Evolutionary conservation across 2,113 vertebrate genomes (phyloP), one percentile per base, ranked within the genome.

Genomic region (Larimichthys crocea): DNA sequence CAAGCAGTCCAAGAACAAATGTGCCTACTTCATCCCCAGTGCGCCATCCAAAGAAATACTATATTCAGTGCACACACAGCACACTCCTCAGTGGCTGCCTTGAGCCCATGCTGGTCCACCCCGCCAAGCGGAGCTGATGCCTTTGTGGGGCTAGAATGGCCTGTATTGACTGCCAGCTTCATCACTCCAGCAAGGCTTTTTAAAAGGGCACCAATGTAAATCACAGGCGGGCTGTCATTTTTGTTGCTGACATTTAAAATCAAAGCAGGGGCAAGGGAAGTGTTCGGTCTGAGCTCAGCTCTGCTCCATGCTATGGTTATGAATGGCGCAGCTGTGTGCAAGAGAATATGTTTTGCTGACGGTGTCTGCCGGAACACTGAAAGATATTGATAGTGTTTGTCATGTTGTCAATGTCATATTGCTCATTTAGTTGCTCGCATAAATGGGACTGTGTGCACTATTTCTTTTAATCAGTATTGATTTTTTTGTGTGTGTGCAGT

Each of bases 161-260:
- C 69, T 79, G 76, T 35, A 80, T 74, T 57, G 80, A 89, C 83
- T 87, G 85, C 61, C 48, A 53, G 76, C 86, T 89, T 77, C 87
- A 89, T 90, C 80, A 80, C 78, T 89, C 64, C 50, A 15, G 83
- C 64, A 31, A 72, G 55, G 73, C 74, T 82, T 86, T 90, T 88
- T 85, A 79, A 92, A 94, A 95, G 93, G 85, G 85, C 92, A 90
- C 19, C 44, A 15, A 89, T 80, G 85, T 90, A 90, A 90, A 93
- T 92, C 88, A 91, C 80, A 67, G 67, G 26, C 46, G 24, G 44
- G 69, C 69, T 82, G 89, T 90, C 87, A 82, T 67, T 85, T 91
- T 82, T 86, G 85, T 68, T 83, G 76, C 83, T 87, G 91, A 89
- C 90, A 91, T 90, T 91, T 91, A 86, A 46, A 87, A 86, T 86